Percentiles rank a stretch among this genome's conserved stretches.
Conservation (phyloP, 1,140 invertebrate species). For the Homarus americanus region DNA sequence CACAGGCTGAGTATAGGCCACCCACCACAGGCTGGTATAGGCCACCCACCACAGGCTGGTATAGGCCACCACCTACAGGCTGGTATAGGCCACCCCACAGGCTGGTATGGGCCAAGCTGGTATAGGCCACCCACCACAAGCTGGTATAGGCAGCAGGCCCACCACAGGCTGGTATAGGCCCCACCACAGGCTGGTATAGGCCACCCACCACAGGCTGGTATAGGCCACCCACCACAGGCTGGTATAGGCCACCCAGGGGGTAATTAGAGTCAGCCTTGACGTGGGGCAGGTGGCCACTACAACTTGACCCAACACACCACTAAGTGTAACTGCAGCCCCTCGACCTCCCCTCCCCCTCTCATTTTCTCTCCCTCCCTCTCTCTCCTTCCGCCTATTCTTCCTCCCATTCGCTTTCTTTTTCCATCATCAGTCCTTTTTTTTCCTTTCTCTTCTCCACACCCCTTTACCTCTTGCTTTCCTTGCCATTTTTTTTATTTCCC, state of each 20-base stretch:
- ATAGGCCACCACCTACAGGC: no score
- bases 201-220: neutral
- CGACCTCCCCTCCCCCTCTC: neutral
- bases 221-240: neutral
- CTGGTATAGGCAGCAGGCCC: no score
- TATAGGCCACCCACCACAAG: neutral
- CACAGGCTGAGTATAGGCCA: neutral
- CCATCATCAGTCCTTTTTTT: neutral
- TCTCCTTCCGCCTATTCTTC: neutral
- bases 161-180: neutral
- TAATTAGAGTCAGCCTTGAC: neutral
- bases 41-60: no score
- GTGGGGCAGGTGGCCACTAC: neutral
- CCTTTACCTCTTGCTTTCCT: conserved; percentile 4
- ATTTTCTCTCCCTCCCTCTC: neutral
- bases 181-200: neutral
- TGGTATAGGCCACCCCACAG: no score
- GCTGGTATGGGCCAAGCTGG: no score
- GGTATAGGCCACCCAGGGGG: neutral
- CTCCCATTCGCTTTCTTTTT: neutral
- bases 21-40: no score
- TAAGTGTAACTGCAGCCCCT: neutral
- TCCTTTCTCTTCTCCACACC: neutral
- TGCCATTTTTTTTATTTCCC: conserved; percentile 16
- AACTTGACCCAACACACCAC: neutral